These are phyloP conservation scores for Zoanthus gigantus DNA, from an alignment of 92 coral and sea anemone genomes.

Conservation along the genomic window DNA sequence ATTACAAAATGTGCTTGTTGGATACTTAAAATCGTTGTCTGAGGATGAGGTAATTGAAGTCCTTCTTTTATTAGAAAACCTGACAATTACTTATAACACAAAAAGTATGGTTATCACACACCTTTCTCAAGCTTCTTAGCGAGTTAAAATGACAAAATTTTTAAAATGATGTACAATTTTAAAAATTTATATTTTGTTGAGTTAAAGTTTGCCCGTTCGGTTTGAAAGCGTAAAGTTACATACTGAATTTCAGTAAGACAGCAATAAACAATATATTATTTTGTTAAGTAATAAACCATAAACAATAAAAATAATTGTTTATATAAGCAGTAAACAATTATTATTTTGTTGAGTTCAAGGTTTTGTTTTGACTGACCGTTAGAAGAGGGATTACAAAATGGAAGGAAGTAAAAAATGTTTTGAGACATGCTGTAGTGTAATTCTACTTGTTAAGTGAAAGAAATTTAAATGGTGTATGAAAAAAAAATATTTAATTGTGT, in stretches of 20 bases:
- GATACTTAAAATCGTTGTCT: neutral
- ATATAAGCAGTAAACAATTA: neutral
- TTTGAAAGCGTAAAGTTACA: constrained; percentile 8
- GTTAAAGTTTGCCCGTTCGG: constrained; percentile 7
- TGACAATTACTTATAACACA: constrained; percentile 7
- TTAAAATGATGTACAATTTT: constrained; percentile 7
- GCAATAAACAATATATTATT: neutral
- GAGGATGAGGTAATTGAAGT: neutral
- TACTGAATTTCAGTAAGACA: constrained; percentile 13
- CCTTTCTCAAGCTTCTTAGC: neutral
- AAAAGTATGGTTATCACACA: neutral
- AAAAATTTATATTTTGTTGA: constrained; percentile 7
- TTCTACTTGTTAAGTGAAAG: constrained; percentile 2
- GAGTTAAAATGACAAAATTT: constrained; percentile 7
- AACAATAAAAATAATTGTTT: neutral
- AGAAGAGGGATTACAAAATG: constrained; percentile 13
- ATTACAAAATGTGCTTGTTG: constrained; percentile 8
- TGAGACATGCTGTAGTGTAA: constrained; percentile 12
- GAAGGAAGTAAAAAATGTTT: constrained; percentile 5
- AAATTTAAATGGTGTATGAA: constrained; percentile 10
- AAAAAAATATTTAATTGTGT: neutral
- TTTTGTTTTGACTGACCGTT: constrained; percentile 5
- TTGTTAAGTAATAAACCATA: neutral
- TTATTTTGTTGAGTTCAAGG: constrained; percentile 7
- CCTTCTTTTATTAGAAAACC: neutral